Conservation (phyloP, 2,797 vertebrate species). For the Hipposideros larvatus region DNA sequence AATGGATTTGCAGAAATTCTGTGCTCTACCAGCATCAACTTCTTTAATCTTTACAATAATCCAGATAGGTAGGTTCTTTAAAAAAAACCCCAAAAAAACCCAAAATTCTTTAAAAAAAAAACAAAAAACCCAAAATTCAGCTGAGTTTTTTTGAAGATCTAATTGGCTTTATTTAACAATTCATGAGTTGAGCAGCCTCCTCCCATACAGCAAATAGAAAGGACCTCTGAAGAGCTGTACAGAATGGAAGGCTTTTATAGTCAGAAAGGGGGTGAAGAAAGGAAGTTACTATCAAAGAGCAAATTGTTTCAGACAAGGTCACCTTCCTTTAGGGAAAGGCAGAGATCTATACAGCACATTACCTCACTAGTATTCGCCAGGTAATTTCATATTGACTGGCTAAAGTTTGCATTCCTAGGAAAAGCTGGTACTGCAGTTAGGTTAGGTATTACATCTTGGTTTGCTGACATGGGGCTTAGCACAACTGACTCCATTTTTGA, state of each 20-base stretch:
- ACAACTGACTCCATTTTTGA: not conserved
- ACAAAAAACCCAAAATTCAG: not conserved
- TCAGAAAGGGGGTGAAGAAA: not conserved
- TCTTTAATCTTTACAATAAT: constrained; percentile 10
- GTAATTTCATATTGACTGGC: not conserved
- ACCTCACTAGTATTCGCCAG: not conserved
- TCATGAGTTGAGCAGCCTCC: not conserved
- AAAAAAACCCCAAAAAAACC: not conserved
- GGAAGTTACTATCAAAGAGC: not conserved
- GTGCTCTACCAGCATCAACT: not conserved
- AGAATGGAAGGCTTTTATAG: not conserved
- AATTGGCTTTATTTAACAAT: not conserved
- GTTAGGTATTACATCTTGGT: not conserved
- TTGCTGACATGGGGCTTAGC: not conserved
- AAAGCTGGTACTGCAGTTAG: not conserved
- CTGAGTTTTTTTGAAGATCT: not conserved
- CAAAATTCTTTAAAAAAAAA: not conserved
- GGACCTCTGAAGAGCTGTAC: not conserved
- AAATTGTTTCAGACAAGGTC: not conserved
- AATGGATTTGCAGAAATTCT: not conserved
- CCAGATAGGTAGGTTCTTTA: not conserved
- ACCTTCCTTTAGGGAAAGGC: not conserved
- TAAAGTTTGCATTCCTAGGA: not conserved
- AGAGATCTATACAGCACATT: not conserved
- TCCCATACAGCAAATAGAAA: not conserved